Base-by-base conservation (phyloP, 2,888 invertebrate species). In the Geophilus truncorum region DNA sequence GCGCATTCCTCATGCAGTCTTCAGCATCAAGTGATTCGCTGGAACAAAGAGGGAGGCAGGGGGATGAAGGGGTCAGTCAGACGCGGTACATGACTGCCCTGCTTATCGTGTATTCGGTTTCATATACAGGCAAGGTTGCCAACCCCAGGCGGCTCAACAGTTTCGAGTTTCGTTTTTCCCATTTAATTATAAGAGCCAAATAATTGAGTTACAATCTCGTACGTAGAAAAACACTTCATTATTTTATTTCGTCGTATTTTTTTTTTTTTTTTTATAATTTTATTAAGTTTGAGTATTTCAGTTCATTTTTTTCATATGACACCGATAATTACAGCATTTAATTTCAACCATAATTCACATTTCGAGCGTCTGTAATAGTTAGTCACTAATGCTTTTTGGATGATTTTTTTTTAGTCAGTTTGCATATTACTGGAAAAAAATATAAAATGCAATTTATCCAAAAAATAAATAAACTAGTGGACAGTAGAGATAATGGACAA, bases 1-100 rank as follows among this genome's bases (percentile, higher is more conserved):
- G n/a, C n/a, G 70, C 23, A 70, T 70, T 70, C 70, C 70, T 70
- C 15, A 1, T 70, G 25, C 5, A 32, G n/a, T n/a, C n/a, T n/a
- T n/a, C n/a, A 62, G 57, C 57, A 62, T 23, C 57, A 18, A 62
- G 57, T 18, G 23, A 70, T 70, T 70, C 25, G 28, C 23, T 12
- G n/a, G 70, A 70, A 70, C 21, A 62, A 51, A 18, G 7, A 21
- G 18, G 51, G 51, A n/a, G 18, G 51, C 7, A 18, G n/a, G 51
- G 70, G 70, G 70, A 28, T 70, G 7, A 28, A 70, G 28, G 70
- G 70, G 70, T 70, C 70, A 70, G 70, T 25, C 70, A 25, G 70
- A 23, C 70, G 70, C 70, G 70, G 70, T 28, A 70, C 70, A 23
- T 70, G 70, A 28, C 70, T 70, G 70, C 70, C 70, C 70, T 70